Evolutionary conservation across 2,113 vertebrate species (phyloP), one percentile per base, ranked within the genome.

Genomic region (Albula glossodonta): DNA sequence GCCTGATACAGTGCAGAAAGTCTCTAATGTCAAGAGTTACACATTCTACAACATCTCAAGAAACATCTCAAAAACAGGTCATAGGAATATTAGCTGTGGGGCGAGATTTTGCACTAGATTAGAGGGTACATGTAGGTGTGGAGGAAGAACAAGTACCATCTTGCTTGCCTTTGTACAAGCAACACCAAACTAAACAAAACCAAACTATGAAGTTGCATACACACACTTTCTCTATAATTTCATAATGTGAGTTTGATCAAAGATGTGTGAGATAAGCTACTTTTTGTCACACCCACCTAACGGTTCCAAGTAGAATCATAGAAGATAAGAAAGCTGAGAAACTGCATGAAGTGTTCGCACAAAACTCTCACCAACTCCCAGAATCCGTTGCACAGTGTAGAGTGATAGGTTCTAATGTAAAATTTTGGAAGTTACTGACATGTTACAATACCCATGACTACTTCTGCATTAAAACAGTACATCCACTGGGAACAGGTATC

Each of bases 51-150:
- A 74, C 70, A 5, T 74, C 22, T 74, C 70, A 31, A 74, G 70
- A 41, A 41, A 41, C 31, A 41, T 74, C 70, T 25, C 31, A 31
- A 74, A 74, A 74, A 31, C 70, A 31, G 70, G 70, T 74, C n/a
- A 31, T 74, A 31, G 70, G 17, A 9, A n/a, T n/a, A 74, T 74
- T 66, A 66, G 60, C 60, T 22, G 60, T 22, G 7, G 60, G 60
- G 60, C 60, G 19, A 66, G 60, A 66, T 66, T 74, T 74, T 9
- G 5, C 22, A 25, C n/a, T 31, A 74, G 70, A 74, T 74, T 31
- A 74, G n/a, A 74, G 70, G 70, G 70, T 74, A 74, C 70, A 74
- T 10, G 70, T 74, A 31, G n/a, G 70, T 74, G 70, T 74, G 70
- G 70, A 31, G 70, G n/a, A 31, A 31, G n/a, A 22, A 74, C 70